Evolutionary conservation across 2,797 vertebrate species (phyloP).

Genomic region (Melanotaenia nigrans): DNA sequence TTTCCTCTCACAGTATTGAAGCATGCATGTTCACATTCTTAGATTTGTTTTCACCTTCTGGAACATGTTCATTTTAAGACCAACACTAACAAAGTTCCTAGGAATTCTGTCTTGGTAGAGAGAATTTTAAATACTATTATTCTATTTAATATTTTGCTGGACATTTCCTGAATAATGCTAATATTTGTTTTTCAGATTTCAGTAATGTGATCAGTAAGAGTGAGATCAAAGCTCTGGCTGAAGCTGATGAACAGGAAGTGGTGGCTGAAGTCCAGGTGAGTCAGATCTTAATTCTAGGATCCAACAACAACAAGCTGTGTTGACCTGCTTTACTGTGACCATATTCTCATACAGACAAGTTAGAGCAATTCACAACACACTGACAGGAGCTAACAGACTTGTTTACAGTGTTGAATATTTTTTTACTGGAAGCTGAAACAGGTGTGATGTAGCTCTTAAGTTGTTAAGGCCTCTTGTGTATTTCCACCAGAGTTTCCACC

Average conservation of each 20-base stretch:
- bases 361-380: neutral
- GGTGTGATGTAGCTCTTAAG: too few relatives aligned
- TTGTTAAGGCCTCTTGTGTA: too few relatives aligned
- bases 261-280: constrained; percentile 96
- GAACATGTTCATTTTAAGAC: neutral
- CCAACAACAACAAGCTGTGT: too few relatives aligned
- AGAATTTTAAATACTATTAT: neutral
- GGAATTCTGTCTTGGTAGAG: neutral
- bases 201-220: constrained; percentile 98
- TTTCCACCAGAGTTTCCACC: too few relatives aligned
- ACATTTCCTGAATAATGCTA: neutral
- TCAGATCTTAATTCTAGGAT: neutral
- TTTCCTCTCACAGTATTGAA: neutral
- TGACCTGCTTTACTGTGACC: neutral
- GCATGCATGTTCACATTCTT: neutral
- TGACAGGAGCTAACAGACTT: neutral
- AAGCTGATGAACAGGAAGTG: constrained; percentile 96
- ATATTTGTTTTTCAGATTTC: constrained; percentile 86
- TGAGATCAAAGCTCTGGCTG: constrained; percentile 93
- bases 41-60: neutral
- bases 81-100: neutral
- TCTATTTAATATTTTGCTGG: neutral
- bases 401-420: neutral
- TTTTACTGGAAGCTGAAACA: neutral
- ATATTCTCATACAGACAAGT: neutral